Percentiles rank a stretch among this genome's conserved stretches.
phyloP scores from a whole-genome alignment of 1,140 invertebrate species.

The Polyergus mexicanus region DNA sequence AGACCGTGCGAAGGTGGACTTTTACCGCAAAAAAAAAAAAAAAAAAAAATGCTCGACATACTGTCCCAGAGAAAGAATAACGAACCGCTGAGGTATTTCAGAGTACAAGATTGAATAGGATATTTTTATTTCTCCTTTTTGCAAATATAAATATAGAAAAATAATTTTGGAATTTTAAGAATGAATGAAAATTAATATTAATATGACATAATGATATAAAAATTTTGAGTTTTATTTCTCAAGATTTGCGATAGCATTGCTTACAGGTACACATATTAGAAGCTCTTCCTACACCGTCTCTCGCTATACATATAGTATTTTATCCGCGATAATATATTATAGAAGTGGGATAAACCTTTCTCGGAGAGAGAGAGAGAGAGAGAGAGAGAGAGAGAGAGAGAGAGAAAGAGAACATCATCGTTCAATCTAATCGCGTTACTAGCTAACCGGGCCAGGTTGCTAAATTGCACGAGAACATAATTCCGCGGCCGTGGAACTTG shows the following conservation, averaged over 20 bases:
- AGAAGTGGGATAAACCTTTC: not conserved
- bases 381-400: not conserved
- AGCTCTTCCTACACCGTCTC: not conserved
- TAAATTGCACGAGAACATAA: constrained; percentile 35
- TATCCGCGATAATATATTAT: not conserved
- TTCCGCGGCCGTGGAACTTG: constrained; percentile 40
- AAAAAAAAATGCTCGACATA: not conserved
- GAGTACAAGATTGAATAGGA: not conserved
- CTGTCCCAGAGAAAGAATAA: not conserved
- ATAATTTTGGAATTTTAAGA: not conserved
- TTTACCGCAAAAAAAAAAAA: not conserved
- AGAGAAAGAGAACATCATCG: constrained; percentile 7
- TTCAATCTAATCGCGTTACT: not conserved
- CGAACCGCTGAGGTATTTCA: not conserved
- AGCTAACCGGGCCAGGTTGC: constrained; percentile 11
- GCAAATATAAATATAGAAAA: not conserved
- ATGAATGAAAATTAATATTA: constrained; percentile 37
- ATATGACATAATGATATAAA: constrained; percentile 12
- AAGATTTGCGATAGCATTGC: constrained; percentile 9
- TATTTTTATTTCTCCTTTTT: not conserved
- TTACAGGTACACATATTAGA: not conserved
- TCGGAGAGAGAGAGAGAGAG: not conserved
- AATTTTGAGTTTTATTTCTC: constrained; percentile 1
- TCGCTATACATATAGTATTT: not conserved
- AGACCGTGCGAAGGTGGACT: not conserved